Evolutionary conservation across 1,140 invertebrate genomes (phyloP).

Genomic region (Olivierus martensii): DNA sequence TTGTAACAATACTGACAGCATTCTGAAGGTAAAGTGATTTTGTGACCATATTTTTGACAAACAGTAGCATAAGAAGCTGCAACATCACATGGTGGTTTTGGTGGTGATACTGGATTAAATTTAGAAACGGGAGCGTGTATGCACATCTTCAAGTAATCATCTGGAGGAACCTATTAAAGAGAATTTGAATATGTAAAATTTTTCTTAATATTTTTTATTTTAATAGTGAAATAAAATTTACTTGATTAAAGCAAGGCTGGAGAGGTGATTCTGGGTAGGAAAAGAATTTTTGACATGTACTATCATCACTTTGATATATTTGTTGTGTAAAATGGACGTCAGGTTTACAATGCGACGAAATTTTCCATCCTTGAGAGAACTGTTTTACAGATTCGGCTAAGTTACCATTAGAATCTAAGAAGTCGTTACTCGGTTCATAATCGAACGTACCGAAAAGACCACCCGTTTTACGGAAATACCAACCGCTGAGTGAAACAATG

Average conservation of each 20-base stretch:
- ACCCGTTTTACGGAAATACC: conserved; percentile 59
- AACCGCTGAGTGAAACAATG: conserved; percentile 32
- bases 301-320: conserved; percentile 17
- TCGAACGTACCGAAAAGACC: conserved; percentile 79
- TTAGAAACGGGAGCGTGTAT: conserved; percentile 23
- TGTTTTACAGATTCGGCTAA: conserved; percentile 27
- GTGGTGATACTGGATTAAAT: neutral
- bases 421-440: conserved; percentile 72
- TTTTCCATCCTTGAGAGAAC: conserved; percentile 38
- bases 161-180: conserved; percentile 22
- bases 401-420: conserved; percentile 38
- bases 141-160: conserved; percentile 32
- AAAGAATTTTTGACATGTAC: conserved; percentile 42
- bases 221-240: conserved; percentile 4
- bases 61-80: conserved; percentile 61
- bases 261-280: conserved; percentile 44
- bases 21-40: conserved; percentile 55
- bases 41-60: conserved; percentile 46
- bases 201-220: too few relatives aligned
- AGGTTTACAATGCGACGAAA: conserved; percentile 24
- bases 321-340: conserved; percentile 21
- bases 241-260: conserved; percentile 34
- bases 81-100: conserved; percentile 42
- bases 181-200: too few relatives aligned
- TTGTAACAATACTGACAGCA: conserved; percentile 47